Percentiles rank a stretch among this genome's conserved stretches.
phyloP scores from a whole-genome alignment of 2,797 vertebrate genomes.

The Intellagama lesueurii region DNA sequence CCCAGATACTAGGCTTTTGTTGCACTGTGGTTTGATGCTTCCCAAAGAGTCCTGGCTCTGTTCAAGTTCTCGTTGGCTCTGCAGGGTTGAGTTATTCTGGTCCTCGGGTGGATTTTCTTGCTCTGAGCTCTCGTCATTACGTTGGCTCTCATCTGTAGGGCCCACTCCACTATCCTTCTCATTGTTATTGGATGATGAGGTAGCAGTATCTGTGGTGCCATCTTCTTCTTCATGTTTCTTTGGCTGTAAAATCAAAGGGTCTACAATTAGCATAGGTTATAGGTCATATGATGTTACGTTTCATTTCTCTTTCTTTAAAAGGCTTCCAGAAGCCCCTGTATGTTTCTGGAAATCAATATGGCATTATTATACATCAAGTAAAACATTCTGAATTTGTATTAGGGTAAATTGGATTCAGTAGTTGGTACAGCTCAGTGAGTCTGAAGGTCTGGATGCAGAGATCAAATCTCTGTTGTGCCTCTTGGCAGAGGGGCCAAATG shows the following conservation, averaged over 20 bases:
- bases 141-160: conserved; percentile 83
- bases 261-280: conserved; percentile 37
- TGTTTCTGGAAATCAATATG: background rate
- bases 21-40: conserved; percentile 75
- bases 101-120: conserved; percentile 86
- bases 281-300: conserved; percentile 34
- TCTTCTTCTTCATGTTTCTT: conserved; percentile 89
- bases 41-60: conserved; percentile 77
- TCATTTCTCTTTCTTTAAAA: conserved; percentile 45
- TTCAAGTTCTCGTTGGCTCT: conserved; percentile 79
- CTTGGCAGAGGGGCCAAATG: too few relatives aligned
- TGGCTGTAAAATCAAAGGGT: conserved; percentile 74
- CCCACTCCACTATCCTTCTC: conserved; percentile 85
- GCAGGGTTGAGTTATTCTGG: conserved; percentile 81
- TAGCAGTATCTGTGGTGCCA: conserved; percentile 90
- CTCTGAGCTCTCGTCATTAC: conserved; percentile 88
- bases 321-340: background rate
- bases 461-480: too few relatives aligned
- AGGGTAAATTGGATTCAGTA: background rate
- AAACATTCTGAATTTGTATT: background rate
- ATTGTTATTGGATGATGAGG: conserved; percentile 89
- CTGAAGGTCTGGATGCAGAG: too few relatives aligned
- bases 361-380: background rate
- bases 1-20: conserved; percentile 74
- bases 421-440: too few relatives aligned